These are phyloP conservation scores for Thunnus maccoyii DNA, from an alignment of 2,113 vertebrate species.

Conservation along the genomic window DNA sequence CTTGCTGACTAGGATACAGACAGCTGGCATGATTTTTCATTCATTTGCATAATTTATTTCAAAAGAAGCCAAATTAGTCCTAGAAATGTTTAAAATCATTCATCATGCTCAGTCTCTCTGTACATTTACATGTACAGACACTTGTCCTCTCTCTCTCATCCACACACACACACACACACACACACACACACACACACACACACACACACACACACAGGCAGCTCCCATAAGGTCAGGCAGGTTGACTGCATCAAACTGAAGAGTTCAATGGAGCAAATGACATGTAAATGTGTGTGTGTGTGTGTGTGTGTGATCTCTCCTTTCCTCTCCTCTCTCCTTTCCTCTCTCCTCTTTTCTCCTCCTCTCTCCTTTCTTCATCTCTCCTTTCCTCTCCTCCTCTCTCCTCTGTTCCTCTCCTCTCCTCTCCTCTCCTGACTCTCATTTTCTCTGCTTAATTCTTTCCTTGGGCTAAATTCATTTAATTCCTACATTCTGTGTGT, in stretches of 20 bases:
- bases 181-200: slow-evolving; percentile 11
- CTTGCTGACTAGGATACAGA: no score
- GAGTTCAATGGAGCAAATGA: slow-evolving; percentile 69
- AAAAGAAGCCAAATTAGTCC: not conserved
- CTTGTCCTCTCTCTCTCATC: not conserved
- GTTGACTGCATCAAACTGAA: slow-evolving; percentile 64
- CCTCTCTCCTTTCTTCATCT: not conserved
- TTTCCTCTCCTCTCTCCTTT: not conserved
- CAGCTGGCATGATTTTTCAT: no score
- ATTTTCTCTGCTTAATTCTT: slow-evolving; percentile 53
- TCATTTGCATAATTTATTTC: no score
- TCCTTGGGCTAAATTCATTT: slow-evolving; percentile 54
- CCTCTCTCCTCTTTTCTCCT: not conserved
- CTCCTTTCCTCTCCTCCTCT: not conserved
- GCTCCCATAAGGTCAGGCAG: slow-evolving; percentile 54
- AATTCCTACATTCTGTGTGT: slow-evolving; percentile 59
- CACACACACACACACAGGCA: slow-evolving; percentile 4
- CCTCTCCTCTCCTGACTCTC: slow-evolving; percentile 12
- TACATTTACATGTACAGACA: not conserved
- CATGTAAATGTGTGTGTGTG: slow-evolving; percentile 32
- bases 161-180: not conserved
- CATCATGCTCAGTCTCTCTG: not conserved
- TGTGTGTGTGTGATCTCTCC: slow-evolving; percentile 6
- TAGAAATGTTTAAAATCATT: not conserved
- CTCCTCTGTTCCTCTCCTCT: no score